Base-by-base conservation (phyloP, 2,797 vertebrate genomes). In the Diplodus sargus region DNA sequence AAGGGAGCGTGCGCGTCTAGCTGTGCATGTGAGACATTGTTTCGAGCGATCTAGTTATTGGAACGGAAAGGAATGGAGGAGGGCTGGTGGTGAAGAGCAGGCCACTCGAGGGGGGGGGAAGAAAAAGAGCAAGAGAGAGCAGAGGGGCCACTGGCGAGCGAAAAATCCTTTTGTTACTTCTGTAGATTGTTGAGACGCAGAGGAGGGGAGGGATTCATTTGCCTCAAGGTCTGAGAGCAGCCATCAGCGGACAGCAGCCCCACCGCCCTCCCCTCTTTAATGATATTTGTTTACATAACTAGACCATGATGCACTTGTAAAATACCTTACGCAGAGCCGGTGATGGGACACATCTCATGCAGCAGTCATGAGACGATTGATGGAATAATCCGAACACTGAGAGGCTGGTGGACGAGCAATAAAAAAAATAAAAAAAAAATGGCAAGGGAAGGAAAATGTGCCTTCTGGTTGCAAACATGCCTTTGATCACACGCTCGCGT, bases 11-110 rank as follows among this genome's bases (percentile, higher is more conserved):
- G 76, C 2, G 14, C 62, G 81, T 68, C 48, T 70, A 23, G 45
- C 65, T 78, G 83, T 79, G 79, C 79, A 30, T 69, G 78, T 69
- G 76, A 86, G 85, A 88, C 81, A 74, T 87, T 79, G 87, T 91
- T 88, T 86, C 70, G 73, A 92, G 92, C 85, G 82, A 89, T 93
- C 77, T 91, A 89, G 84, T 91, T 90, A 92, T 87, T 94, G 90
- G 90, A 90, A 94, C 73, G 89, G 90, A 94, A 93, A 86, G 74
- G 23, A 90, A 85, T 62, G 80, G 78, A 81, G 70, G 82, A 76
- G 66, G 84, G 73, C 88, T 91, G 85, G 87, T 91, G 83, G 81
- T 90, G 88, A 85, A 82, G 89, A 91, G 87, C 70, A 81, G 81
- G 85, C 78, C 82, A 87, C 92, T 92, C 71, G 70, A 85, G 83